Base-by-base conservation (phyloP, 2,888 invertebrate species). In the Parnassius mnemosyne region DNA sequence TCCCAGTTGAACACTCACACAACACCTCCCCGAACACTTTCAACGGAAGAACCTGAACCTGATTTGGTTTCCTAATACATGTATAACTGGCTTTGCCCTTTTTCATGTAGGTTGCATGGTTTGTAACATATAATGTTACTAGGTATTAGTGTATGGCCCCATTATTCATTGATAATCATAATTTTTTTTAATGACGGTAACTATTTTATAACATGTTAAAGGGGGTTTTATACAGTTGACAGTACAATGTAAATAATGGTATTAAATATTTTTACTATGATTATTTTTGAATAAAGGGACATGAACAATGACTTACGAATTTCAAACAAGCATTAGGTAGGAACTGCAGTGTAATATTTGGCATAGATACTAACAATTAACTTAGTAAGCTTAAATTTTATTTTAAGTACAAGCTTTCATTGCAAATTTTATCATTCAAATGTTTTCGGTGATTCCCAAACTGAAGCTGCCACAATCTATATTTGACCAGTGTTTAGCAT, bases 1-100 rank as follows among this genome's bases (percentile, higher is more conserved):
- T 91, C 92, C 10, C 91, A 92, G 74, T 66, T 92, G 52, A 88
- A 85, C 63, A 68, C 85, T 58, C 85, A 87, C 68, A 82, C 84
- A 3, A 77, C 88, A 53, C 84, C 90, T 49, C 85, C 87, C 3
- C 70, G 83, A 68, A 82, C 83, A 62, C 70, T 85, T 34, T 89
- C 91, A 47, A 85, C 84, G 66, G 91, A 91, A 34, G 92, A 92
- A 41, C 85, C 81, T 16, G 90, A 91, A 66, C 84, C 85, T 1
- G 90, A 91, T 34, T 77, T 81, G 46, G 84, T 88, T 75, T 85
- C 89, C 78, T 89, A 90, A 87, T 89, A 83, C 68, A 83, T 74
- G 77, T 74, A 76, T 75, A 73, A 71, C 65, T 78, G 80, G 81
- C 81, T 52, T 68, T 74, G 80, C 80, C 78, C 79, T 70, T 74